Evolutionary conservation across 2,888 invertebrate species (phyloP).

Genomic region (Resseliella maxima): DNA sequence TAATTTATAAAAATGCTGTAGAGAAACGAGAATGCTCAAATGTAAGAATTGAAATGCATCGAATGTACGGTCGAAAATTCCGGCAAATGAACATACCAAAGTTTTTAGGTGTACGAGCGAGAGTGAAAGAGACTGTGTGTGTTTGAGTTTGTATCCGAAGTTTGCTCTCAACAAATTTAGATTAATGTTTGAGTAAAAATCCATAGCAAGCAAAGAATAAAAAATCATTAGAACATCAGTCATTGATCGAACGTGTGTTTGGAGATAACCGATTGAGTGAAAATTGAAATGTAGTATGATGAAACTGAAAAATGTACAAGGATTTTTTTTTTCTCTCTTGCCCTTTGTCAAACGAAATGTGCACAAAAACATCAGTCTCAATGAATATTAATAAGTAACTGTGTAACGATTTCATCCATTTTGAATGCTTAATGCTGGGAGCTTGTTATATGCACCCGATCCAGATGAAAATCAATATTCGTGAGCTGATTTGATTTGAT

Average conservation of each 20-base stretch:
- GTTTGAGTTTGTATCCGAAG: neutral
- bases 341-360: neutral
- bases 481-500: neutral
- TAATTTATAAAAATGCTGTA: constrained; percentile 3
- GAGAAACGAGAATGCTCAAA: neutral
- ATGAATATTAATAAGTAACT: constrained; percentile 8
- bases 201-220: neutral
- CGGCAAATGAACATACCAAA: neutral
- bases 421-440: neutral
- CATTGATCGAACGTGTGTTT: neutral
- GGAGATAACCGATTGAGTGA: neutral
- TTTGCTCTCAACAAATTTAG: neutral
- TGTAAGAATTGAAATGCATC: constrained; percentile 49
- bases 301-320: neutral
- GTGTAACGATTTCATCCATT: neutral
- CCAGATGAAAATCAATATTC: neutral
- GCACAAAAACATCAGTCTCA: neutral
- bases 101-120: neutral
- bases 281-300: constrained; percentile 21
- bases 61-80: neutral
- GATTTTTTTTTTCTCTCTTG: neutral
- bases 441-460: neutral
- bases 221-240: neutral
- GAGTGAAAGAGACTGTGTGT: neutral
- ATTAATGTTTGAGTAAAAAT: neutral